These are phyloP conservation scores for Tupaia chinensis DNA, from an alignment of 2,113 vertebrate genomes.

Conservation along the genomic window DNA sequence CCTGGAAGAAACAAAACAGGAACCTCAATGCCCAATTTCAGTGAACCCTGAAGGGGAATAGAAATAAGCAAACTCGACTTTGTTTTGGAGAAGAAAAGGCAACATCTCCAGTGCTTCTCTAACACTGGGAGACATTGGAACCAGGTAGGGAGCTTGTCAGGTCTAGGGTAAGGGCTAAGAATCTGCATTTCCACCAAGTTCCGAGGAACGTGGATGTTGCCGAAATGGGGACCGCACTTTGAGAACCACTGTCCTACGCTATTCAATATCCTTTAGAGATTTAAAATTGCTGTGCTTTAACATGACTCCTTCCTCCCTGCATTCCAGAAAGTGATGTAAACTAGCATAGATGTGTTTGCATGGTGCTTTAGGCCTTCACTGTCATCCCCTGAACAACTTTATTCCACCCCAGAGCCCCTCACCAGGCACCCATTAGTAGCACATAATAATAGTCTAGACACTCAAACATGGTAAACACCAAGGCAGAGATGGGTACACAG, in stretches of 20 bases:
- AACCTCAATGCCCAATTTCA: conserved; percentile 24
- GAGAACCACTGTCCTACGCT: background rate
- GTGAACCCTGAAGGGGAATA: background rate
- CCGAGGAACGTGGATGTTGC: background rate
- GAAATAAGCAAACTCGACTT: background rate
- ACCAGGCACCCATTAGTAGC: background rate
- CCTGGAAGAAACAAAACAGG: conserved; percentile 87
- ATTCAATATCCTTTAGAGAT: background rate
- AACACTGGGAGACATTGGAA: background rate
- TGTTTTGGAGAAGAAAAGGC: background rate
- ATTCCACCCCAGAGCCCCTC: conserved; percentile 23
- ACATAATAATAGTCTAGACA: conserved; percentile 60
- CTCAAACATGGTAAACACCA: conserved; percentile 53
- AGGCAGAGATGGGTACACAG: conserved; percentile 45
- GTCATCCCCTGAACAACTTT: background rate
- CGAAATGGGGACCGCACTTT: background rate
- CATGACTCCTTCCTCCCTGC: background rate
- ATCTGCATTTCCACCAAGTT: background rate
- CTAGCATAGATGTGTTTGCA: background rate
- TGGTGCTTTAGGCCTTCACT: background rate
- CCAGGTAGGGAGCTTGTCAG: background rate
- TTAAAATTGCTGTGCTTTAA: background rate
- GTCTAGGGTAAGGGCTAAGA: background rate
- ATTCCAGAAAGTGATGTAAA: background rate
- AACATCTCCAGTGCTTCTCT: background rate